A percentile compares a stretch with the other conserved stretches of the same genome.
Evolutionary conservation across 2,113 vertebrate species (phyloP).

Genomic region (Psittacula cyanocephala): DNA sequence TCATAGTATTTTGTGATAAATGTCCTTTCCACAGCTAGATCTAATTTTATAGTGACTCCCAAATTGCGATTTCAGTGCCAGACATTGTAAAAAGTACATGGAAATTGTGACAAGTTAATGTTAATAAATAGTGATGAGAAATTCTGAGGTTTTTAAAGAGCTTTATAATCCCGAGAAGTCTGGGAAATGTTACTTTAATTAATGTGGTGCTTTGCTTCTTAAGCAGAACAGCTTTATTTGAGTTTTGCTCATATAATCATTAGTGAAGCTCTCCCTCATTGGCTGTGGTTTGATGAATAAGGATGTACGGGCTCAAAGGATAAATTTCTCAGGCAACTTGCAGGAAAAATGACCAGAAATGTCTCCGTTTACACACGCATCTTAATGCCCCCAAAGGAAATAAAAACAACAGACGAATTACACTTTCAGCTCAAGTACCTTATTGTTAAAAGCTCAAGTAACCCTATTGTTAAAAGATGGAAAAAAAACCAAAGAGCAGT

Average conservation of each 20-base stretch:
- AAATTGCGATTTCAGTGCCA: not conserved
- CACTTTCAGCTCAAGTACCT: not conserved
- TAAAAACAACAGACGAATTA: not conserved
- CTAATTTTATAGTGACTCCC: not conserved
- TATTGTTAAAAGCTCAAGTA: not conserved
- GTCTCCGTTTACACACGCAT: not conserved
- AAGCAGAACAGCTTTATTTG: constrained; percentile 26
- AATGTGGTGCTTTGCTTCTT: not conserved
- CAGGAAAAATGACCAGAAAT: not conserved
- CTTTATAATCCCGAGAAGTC: not conserved
- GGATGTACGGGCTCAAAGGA: not conserved
- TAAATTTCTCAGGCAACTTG: not conserved
- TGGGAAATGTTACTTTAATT: not conserved
- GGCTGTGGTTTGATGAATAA: not conserved
- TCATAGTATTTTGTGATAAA: not conserved
- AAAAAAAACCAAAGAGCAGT: not conserved
- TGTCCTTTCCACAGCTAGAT: not conserved
- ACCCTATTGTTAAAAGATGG: not conserved
- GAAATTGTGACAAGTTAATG: not conserved
- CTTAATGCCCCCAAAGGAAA: not conserved
- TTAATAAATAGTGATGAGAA: not conserved
- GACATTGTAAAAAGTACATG: not conserved
- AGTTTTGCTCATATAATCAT: constrained; percentile 7
- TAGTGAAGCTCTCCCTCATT: not conserved
- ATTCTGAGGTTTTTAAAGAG: not conserved